phyloP scores from a whole-genome alignment of 2,797 vertebrate genomes.

The Phrynocephalus vlangalii region DNA sequence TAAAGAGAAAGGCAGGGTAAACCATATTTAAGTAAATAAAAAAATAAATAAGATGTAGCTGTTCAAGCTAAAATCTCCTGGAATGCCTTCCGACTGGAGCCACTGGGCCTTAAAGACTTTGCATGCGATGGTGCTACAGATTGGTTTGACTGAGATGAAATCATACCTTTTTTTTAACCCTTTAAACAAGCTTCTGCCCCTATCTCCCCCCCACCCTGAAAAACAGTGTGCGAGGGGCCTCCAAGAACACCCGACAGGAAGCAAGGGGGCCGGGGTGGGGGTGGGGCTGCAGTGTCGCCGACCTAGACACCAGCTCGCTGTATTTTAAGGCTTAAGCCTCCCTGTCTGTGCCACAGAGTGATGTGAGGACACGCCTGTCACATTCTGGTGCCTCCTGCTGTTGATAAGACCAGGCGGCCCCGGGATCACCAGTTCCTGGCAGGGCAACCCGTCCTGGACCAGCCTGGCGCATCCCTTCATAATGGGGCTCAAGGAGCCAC shows the following conservation, averaged over 20 bases:
- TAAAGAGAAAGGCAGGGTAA: too few relatives aligned
- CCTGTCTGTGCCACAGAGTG: constrained; percentile 51
- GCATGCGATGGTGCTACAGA: not conserved
- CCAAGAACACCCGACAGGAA: not conserved
- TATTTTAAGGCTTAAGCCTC: constrained; percentile 56
- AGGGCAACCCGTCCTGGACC: too few relatives aligned
- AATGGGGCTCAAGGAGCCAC: not conserved
- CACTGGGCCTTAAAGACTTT: not conserved
- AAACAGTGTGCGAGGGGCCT: not conserved
- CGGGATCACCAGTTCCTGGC: too few relatives aligned
- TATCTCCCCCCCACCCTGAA: not conserved
- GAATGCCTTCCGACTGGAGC: too few relatives aligned
- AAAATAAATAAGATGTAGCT: too few relatives aligned
- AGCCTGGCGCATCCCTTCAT: not conserved
- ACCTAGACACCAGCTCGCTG: constrained; percentile 43
- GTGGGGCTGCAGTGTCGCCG: not conserved
- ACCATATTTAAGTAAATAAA: too few relatives aligned
- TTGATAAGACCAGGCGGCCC: not conserved
- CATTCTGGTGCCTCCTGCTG: accelerated
- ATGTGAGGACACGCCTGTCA: constrained; percentile 24
- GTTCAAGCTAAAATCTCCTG: too few relatives aligned
- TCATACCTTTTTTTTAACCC: too few relatives aligned
- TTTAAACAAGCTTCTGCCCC: not conserved
- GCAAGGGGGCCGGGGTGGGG: accelerated
- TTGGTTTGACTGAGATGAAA: too few relatives aligned